phyloP scores from a whole-genome alignment of 2,888 invertebrate species.

The Ellobium chinense region DNA sequence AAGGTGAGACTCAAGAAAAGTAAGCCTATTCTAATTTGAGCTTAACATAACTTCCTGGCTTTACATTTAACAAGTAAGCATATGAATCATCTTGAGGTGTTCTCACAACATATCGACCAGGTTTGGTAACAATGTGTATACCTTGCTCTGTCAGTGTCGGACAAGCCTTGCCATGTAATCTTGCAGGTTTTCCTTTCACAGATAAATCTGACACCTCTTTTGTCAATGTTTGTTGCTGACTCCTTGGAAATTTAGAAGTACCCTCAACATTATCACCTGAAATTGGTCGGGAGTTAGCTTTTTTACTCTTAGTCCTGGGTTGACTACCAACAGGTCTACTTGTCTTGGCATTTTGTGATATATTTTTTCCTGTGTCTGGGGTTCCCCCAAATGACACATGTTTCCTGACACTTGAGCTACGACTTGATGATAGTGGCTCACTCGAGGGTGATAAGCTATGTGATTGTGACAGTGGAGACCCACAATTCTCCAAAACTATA shows the following conservation, averaged over 20 bases:
- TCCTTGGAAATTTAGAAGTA: neutral
- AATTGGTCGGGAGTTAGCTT: neutral
- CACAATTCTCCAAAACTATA: too few relatives aligned
- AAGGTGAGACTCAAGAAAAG: neutral
- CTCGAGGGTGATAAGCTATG: too few relatives aligned
- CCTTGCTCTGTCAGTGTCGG: neutral
- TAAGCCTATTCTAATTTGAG: neutral
- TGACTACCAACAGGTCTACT: too few relatives aligned
- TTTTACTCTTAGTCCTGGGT: neutral
- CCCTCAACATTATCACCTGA: neutral
- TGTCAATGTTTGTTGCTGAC: too few relatives aligned
- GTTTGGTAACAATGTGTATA: slow-evolving; percentile 23
- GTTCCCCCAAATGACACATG: too few relatives aligned
- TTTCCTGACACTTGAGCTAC: too few relatives aligned
- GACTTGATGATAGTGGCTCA: too few relatives aligned
- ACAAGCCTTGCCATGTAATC: neutral
- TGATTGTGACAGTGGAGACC: too few relatives aligned
- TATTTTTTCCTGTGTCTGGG: too few relatives aligned
- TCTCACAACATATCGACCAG: slow-evolving; percentile 25
- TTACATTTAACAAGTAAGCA: neutral
- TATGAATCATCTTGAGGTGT: neutral
- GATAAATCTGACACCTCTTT: too few relatives aligned
- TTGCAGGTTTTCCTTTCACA: too few relatives aligned
- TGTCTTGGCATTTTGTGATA: too few relatives aligned
- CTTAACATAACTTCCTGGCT: slow-evolving; percentile 16